These are phyloP conservation scores for Triplophysa yarkandensis DNA, from an alignment of 2,797 vertebrate species.

Conservation along the genomic window DNA sequence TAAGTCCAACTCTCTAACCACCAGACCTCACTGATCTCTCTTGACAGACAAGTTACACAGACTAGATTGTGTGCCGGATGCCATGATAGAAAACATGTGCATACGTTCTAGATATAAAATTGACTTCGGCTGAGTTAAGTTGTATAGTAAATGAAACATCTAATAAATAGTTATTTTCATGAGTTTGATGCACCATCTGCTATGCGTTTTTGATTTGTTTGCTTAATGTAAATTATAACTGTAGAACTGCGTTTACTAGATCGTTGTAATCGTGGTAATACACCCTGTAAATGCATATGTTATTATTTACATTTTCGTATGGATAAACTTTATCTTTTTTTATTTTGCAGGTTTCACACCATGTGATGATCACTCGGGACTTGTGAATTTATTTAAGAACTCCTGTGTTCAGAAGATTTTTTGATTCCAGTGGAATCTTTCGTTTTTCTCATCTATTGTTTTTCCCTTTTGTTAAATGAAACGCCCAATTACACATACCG, in stretches of 20 bases:
- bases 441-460: constrained; percentile 70
- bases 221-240: no score
- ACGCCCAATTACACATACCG: constrained; percentile 51
- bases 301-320: neutral
- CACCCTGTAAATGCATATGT: neutral
- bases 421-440: constrained; percentile 99
- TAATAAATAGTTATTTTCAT: no score
- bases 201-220: neutral
- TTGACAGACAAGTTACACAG: neutral
- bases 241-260: no score
- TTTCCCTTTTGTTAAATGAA: constrained; percentile 70
- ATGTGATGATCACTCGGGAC: constrained; percentile 81
- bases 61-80: neutral
- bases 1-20: no score
- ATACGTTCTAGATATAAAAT: neutral
- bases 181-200: neutral
- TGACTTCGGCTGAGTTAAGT: neutral
- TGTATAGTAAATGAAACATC: neutral
- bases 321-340: constrained; percentile 26
- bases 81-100: neutral
- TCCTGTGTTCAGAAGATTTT: constrained; percentile 76
- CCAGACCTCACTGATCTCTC: no score
- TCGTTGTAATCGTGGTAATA: neutral
- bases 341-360: constrained; percentile 74
- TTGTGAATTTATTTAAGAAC: constrained; percentile 80